Evolutionary conservation across 2,113 vertebrate species (phyloP).

Genomic region (crab-eating macaque (Macaca fascicularis)): DNA sequence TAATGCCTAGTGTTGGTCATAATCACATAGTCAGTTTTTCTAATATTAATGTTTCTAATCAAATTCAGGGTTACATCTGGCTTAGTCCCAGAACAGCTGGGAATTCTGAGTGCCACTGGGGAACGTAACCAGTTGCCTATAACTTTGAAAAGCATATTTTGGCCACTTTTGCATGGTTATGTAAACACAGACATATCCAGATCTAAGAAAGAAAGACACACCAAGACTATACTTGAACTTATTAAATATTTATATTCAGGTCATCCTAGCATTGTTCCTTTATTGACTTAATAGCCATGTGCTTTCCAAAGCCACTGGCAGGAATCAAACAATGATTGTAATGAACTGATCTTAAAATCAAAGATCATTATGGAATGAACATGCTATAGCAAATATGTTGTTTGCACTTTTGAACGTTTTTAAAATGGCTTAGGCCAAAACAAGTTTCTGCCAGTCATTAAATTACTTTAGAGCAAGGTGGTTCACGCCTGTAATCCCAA

Average conservation of each 20-base stretch:
- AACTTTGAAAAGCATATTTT: not conserved
- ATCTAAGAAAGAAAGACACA: not conserved
- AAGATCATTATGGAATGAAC: not conserved
- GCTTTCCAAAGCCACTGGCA: not conserved
- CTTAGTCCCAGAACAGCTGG: not conserved
- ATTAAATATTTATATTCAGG: not conserved
- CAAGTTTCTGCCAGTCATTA: not conserved
- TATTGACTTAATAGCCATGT: not conserved
- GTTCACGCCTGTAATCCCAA: too few species aligned
- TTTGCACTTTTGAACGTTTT: not conserved
- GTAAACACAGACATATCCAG: not conserved
- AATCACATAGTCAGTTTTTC: not conserved
- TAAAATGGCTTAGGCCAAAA: not conserved
- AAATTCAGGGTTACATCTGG: not conserved
- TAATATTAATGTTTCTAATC: not conserved
- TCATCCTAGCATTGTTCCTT: not conserved
- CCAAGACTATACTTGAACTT: not conserved
- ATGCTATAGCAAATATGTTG: not conserved
- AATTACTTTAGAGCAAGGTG: not conserved
- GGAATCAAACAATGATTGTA: not conserved
- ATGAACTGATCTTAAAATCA: not conserved
- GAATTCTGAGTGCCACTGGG: not conserved
- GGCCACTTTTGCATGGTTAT: not conserved
- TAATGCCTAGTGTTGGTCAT: not conserved
- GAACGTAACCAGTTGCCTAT: not conserved